Evolutionary conservation across 2,113 vertebrate genomes (phyloP), one percentile per base, ranked within the genome.

Genomic region (Calypte anna): DNA sequence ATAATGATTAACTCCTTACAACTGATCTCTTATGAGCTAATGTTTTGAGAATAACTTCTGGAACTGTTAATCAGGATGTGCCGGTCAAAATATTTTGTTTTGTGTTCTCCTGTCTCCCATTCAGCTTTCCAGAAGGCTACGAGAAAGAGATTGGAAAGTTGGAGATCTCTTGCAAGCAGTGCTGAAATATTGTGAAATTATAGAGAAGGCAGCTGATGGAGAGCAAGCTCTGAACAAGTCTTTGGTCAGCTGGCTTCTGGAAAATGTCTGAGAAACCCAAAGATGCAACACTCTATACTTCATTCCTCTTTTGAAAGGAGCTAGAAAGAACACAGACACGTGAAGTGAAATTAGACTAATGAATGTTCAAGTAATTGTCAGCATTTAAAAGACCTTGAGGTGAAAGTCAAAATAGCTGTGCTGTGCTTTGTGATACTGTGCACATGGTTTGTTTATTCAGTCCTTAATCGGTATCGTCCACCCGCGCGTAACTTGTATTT

Each of bases 181-280:
- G 80, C 96, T 99, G 95, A 98, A 97, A 53, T 99, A 99, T 85
- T 99, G 98, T 53, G 98, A 99, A 77, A 98, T 96, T 66, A 20
- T 68, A 54, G 98, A 96, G 74, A 73, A 81, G 2, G 28, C 33
- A 1, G 64, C 94, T 66, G 96, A 94, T 36, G 97, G 95, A 61
- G 97, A 96, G 57, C 90, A 92, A 95, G 33, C 92, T 95, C 79
- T 90, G 31, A 93, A 90, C 87, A 94, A 94, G 89, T 96, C 99
- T 27, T 98, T 99, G 38, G 99, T 99, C 76, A 94, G 97, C 33
- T 99, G 99, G 99, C 98, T 99, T 83, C 96, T 99, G 95, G 99
- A 99, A 90, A 98, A 98, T 21, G 50, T 97, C 72, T 99, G 99
- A 97, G 88, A 69, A 68, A 81, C 78, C 78, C 88, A 90, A 87